Evolutionary conservation across 30 jellyfish, hydroid and myxozoan species (phyloP).

Genomic region (Aurelia sp.): DNA sequence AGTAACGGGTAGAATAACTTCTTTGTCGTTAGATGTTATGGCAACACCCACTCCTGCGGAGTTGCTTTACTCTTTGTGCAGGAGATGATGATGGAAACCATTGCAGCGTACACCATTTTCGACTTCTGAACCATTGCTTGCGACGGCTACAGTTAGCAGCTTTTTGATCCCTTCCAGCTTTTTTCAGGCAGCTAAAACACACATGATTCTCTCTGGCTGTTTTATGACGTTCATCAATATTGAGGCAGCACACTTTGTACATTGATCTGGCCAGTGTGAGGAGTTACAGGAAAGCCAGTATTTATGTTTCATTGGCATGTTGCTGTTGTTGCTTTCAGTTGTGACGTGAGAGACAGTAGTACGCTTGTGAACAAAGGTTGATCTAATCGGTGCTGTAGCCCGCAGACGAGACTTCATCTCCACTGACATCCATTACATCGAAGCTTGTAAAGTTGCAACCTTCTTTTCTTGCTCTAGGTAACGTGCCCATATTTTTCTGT

Average conservation of each 20-base stretch:
- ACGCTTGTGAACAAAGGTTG: conserved; percentile 61
- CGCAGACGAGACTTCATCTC: conserved; percentile 79
- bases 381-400: conserved; percentile 73
- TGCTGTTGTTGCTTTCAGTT: conserved; percentile 56
- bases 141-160: conserved; percentile 53
- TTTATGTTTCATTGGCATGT: conserved; percentile 36
- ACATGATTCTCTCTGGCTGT: conserved; percentile 60
- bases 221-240: conserved; percentile 36
- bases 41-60: conserved; percentile 50
- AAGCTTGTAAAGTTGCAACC: conserved; percentile 48
- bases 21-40: conserved; percentile 42
- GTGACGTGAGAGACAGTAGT: conserved; percentile 45
- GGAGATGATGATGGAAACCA: conserved; percentile 45
- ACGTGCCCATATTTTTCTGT: conserved; percentile 50
- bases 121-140: conserved; percentile 5
- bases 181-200: conserved; percentile 67
- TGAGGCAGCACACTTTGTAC: conserved; percentile 57
- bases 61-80: conserved; percentile 22
- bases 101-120: conserved; percentile 51
- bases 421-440: conserved; percentile 68
- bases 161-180: conserved; percentile 5
- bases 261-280: conserved; percentile 69
- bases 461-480: conserved; percentile 43
- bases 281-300: conserved; percentile 63
- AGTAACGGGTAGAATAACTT: conserved; percentile 44